phyloP scores from a whole-genome alignment of 2,797 vertebrate species.

The Mus caroli region DNA sequence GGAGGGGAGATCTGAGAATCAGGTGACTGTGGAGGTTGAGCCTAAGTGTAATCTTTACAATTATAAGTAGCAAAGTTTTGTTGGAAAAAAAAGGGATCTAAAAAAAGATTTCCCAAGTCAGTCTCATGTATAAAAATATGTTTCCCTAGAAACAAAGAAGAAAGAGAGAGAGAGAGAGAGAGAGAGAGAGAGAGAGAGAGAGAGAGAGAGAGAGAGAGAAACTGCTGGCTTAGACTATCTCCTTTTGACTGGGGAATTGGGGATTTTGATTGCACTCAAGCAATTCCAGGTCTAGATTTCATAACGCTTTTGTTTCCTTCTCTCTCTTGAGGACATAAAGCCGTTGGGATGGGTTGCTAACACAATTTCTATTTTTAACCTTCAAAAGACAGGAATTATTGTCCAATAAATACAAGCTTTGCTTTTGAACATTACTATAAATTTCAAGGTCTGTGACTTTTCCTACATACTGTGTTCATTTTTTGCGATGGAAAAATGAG shows the following conservation, averaged over 20 bases:
- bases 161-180: neutral
- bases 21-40: neutral
- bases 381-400: constrained; percentile 77
- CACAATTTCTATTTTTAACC: constrained; percentile 83
- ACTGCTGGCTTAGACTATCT: constrained; percentile 52
- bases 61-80: constrained; percentile 73
- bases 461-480: constrained; percentile 7
- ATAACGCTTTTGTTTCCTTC: constrained; percentile 72
- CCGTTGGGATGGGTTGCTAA: constrained; percentile 80
- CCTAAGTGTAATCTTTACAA: constrained; percentile 56
- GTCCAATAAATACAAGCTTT: constrained; percentile 59
- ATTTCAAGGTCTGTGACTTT: constrained; percentile 67
- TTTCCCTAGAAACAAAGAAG: constrained; percentile 82
- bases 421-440: constrained; percentile 31
- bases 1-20: neutral
- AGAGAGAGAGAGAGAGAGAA: neutral
- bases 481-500: constrained; percentile 47
- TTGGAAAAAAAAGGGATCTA: constrained; percentile 69
- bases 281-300: constrained; percentile 83
- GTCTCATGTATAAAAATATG: constrained; percentile 75
- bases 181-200: neutral
- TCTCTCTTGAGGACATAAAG: constrained; percentile 70
- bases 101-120: constrained; percentile 81
- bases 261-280: constrained; percentile 78
- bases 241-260: constrained; percentile 73